Evolutionary conservation across 2,888 invertebrate genomes (phyloP).

Genomic region (Phragmatobia fuliginosa): DNA sequence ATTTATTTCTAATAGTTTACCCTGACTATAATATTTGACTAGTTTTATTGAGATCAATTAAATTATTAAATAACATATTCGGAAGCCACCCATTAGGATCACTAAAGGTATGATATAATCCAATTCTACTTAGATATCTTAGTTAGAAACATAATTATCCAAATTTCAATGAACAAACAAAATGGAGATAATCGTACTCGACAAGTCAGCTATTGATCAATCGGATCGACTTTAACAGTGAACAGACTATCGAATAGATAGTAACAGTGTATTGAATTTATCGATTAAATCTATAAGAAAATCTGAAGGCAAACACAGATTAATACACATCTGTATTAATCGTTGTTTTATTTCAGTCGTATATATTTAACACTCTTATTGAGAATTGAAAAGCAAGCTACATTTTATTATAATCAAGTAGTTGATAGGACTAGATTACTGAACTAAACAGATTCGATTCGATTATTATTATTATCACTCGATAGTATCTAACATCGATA

Average conservation of each 20-base stretch:
- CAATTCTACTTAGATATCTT: neutral
- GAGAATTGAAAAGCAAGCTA: no score
- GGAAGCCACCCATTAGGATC: slow-evolving; percentile 57
- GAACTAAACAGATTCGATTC: neutral
- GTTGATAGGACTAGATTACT: no score
- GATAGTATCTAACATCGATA: neutral
- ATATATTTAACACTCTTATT: no score
- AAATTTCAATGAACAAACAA: neutral
- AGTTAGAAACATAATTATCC: no score
- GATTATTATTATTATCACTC: neutral
- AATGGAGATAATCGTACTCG: neutral
- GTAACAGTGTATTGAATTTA: no score
- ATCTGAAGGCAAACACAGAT: no score
- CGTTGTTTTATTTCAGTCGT: no score
- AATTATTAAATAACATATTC: slow-evolving; percentile 53
- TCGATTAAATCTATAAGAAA: no score
- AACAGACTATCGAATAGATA: no score
- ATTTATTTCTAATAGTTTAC: slow-evolving; percentile 48
- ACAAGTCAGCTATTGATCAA: neutral
- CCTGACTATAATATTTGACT: slow-evolving; percentile 63
- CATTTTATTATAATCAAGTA: no score
- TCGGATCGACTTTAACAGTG: no score
- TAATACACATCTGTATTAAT: no score
- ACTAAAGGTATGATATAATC: slow-evolving; percentile 55
- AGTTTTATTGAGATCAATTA: slow-evolving; percentile 53